These are phyloP conservation scores for Rissa tridactyla DNA, from an alignment of 2,113 vertebrate genomes.

Conservation along the genomic window DNA sequence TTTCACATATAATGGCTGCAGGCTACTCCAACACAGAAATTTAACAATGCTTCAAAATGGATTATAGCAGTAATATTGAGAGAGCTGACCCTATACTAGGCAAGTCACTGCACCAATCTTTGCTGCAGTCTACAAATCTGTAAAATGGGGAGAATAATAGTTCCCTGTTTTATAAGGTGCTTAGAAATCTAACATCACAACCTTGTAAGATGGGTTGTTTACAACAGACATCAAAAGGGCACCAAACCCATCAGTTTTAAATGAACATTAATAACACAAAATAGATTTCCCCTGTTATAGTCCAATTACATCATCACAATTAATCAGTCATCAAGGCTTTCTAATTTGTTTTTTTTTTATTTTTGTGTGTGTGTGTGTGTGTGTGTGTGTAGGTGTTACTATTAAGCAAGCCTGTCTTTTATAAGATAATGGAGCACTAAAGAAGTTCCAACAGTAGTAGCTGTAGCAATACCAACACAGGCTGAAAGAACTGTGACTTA, in stretches of 20 bases:
- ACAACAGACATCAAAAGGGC: not conserved
- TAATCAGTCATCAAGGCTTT: not conserved
- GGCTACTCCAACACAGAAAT: slow-evolving; percentile 33
- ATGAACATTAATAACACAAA: not conserved
- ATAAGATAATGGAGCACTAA: not conserved
- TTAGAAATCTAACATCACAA: not conserved
- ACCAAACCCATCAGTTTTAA: not conserved
- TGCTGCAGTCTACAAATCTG: slow-evolving; percentile 16
- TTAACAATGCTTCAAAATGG: slow-evolving; percentile 6
- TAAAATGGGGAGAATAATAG: not conserved
- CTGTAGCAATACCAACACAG: not conserved
- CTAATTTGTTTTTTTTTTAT: not conserved
- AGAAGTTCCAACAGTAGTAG: not conserved
- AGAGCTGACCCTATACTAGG: not conserved
- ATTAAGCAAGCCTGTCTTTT: not conserved
- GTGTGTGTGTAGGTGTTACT: not conserved
- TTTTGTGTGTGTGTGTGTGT: not conserved
- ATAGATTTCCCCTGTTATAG: not conserved
- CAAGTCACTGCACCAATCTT: not conserved
- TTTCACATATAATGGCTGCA: not conserved
- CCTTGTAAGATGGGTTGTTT: not conserved
- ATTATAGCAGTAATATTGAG: not conserved
- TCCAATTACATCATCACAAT: not conserved
- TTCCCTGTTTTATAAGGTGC: not conserved
- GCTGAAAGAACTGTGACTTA: not conserved